Base-by-base conservation (phyloP, 2,888 invertebrate species). In the Apamea anceps region DNA sequence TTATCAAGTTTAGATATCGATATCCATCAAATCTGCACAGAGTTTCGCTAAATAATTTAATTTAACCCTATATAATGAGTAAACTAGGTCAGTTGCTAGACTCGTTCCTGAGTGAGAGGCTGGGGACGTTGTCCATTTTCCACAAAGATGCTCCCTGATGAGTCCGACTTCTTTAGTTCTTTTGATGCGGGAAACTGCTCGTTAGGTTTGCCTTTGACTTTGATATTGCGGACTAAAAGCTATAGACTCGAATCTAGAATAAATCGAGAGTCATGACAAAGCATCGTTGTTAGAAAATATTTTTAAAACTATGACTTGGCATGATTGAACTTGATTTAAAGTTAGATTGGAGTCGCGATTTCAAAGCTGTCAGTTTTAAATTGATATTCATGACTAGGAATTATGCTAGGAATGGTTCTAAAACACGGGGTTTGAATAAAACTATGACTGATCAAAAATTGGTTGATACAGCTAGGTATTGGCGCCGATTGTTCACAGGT, bases 281-380 rank as follows among this genome's bases (percentile, higher is more conserved):
- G 65, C 25, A 71, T 79, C 6, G 4, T 66, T 72, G 51, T 80
- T 32, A 5, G n/a, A 42, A 72, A 80, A 48, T 18, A 18, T 32
- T 60, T 65, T 4, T 77, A 72, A 21, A 48, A 63, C 45, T 6
- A 65, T 70, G 15, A 81, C 70, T 60, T 8, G 54, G 51, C 63
- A 57, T 57, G 75, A 68, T 15, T 48, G 2, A 75, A 75, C 48
- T 21, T 32, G 37, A 63, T 63, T 37, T 74, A 62, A 54, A 54
- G 37, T 6, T 48, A 67, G 15, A 37, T 28, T 79, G n/a, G 28
- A 48, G 7, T 37, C 12, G 25, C 13, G 10, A 48, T 75, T 80
- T 48, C 10, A 12, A 67, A 68, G 45, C 10, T 70, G 15, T 5
- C 6, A 32, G 54, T 62, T 80, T 68, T 15, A 51, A 72, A 80